These are phyloP conservation scores for Loxodonta africana DNA, from an alignment of 2,113 vertebrate genomes.

Conservation along the genomic window DNA sequence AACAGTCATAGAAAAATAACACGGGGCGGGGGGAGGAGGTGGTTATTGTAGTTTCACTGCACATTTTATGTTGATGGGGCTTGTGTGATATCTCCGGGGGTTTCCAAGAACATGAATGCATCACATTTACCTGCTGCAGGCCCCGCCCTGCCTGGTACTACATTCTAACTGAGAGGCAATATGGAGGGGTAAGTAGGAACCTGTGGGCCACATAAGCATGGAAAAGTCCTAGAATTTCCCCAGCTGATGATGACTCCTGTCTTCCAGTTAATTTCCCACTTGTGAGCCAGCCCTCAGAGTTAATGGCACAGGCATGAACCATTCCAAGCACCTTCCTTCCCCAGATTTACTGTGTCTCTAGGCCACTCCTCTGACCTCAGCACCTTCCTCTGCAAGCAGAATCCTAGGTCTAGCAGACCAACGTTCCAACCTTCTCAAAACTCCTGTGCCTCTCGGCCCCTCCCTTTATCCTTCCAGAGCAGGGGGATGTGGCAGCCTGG, in stretches of 20 bases:
- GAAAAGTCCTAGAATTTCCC: background rate
- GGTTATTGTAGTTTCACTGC: background rate
- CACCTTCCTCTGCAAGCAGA: background rate
- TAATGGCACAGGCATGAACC: background rate
- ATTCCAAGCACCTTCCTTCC: background rate
- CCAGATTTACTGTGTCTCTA: background rate
- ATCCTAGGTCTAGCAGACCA: background rate
- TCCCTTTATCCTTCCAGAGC: background rate
- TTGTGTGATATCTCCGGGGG: background rate
- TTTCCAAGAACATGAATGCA: background rate
- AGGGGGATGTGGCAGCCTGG: background rate
- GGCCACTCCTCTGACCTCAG: background rate
- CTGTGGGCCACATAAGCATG: background rate
- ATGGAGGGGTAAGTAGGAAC: background rate
- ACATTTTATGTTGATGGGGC: background rate
- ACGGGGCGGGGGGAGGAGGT: no score
- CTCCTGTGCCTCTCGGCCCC: background rate
- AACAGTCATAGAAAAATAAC: background rate
- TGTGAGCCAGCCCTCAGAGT: background rate
- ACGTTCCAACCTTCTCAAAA: background rate
- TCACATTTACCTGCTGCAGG: background rate
- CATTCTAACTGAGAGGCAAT: background rate
- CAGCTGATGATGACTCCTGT: background rate
- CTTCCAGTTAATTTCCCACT: background rate
- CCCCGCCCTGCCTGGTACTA: background rate